Percentiles rank a stretch among this genome's conserved stretches.
Conservation (phyloP, 2,797 vertebrate species). For the Rhadinocentrus ornatus region DNA sequence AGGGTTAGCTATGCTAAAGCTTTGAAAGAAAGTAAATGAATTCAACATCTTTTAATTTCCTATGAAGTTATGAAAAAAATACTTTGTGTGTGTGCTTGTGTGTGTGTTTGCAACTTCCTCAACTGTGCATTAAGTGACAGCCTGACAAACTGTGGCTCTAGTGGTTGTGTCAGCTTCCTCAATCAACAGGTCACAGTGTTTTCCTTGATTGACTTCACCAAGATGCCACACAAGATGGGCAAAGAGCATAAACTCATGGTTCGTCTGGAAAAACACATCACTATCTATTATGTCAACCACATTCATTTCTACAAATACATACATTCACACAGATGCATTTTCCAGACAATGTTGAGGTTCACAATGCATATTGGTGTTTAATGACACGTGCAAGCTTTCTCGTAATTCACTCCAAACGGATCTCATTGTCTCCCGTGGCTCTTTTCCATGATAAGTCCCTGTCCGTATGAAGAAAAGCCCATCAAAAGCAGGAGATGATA, state of each 20-base stretch:
- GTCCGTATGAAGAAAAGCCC: conserved; percentile 67
- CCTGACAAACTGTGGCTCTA: conserved; percentile 72
- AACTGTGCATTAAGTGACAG: conserved; percentile 72
- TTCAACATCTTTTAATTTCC: conserved; percentile 9
- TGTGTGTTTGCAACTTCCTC: conserved; percentile 61
- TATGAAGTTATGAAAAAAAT: background rate
- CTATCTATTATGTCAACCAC: background rate
- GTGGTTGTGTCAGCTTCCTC: conserved; percentile 75
- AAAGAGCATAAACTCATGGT: conserved; percentile 8
- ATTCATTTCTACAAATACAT: background rate
- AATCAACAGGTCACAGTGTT: conserved; percentile 63
- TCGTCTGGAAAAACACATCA: conserved; percentile 50
- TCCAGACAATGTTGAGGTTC: background rate
- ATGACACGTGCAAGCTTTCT: conserved; percentile 40
- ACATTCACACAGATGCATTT: background rate
- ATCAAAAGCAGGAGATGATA: conserved; percentile 81
- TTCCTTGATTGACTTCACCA: conserved; percentile 72
- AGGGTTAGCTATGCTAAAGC: background rate
- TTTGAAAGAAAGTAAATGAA: conserved; percentile 3
- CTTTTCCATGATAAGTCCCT: conserved; percentile 65
- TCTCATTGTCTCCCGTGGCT: conserved; percentile 32
- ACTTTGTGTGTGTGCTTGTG: conserved; percentile 10
- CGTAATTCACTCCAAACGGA: conserved; percentile 26
- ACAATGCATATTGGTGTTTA: background rate
- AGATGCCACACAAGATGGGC: conserved; percentile 50